Percentiles rank a stretch among this genome's conserved stretches.
Conservation (phyloP, 2,888 invertebrate species). For the Microplitis manilae region DNA sequence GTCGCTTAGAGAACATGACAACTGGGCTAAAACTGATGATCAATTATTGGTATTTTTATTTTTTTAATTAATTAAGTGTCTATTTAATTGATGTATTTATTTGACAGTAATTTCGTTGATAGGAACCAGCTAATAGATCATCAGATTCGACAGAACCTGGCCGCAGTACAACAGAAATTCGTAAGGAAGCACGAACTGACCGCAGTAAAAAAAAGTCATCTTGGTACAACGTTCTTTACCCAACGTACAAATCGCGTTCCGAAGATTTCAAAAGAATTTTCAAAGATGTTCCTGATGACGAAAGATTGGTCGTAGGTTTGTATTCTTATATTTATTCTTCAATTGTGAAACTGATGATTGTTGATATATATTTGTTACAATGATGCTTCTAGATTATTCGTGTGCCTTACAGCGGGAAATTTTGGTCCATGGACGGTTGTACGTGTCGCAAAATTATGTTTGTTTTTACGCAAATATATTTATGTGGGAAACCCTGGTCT, state of each 20-base stretch:
- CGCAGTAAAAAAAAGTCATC: constrained; percentile 84
- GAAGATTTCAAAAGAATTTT: constrained; percentile 95
- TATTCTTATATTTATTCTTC: constrained; percentile 5
- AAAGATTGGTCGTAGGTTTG: constrained; percentile 92
- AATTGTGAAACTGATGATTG: neutral
- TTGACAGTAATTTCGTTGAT: constrained; percentile 21
- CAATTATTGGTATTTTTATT: constrained; percentile 54
- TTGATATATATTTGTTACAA: neutral
- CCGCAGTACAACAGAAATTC: constrained; percentile 60
- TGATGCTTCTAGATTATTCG: constrained; percentile 85
- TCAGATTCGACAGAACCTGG: constrained; percentile 66
- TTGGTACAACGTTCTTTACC: constrained; percentile 89
- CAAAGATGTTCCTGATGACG: constrained; percentile 91
- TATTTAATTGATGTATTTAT: neutral
- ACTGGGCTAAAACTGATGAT: constrained; percentile 57
- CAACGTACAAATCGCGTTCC: constrained; percentile 93
- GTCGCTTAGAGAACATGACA: constrained; percentile 54
- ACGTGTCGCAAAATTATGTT: constrained; percentile 94
- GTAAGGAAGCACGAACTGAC: constrained; percentile 71
- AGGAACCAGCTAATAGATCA: constrained; percentile 66
- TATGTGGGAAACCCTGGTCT: constrained; percentile 93
- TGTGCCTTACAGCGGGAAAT: constrained; percentile 98
- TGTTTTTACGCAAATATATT: constrained; percentile 99
- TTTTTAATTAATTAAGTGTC: neutral
- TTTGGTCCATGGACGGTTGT: constrained; percentile 94